These are phyloP conservation scores for Trissoscelio sp. DNA, from an alignment of 2,888 invertebrate genomes.

Conservation along the genomic window DNA sequence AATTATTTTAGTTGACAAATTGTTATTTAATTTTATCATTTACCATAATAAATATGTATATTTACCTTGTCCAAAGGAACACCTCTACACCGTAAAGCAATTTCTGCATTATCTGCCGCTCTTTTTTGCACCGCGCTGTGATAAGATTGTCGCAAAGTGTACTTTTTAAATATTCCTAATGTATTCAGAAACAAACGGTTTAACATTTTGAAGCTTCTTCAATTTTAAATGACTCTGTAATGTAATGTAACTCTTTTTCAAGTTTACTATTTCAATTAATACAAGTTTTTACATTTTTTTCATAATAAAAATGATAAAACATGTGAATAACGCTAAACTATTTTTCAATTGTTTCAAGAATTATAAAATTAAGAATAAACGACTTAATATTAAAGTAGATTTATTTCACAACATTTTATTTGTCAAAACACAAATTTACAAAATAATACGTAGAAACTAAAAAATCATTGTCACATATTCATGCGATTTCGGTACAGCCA, in stretches of 20 bases:
- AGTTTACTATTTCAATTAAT: background rate
- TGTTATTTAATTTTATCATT: no score
- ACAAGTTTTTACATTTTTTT: background rate
- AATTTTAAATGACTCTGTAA: no score
- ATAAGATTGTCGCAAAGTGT: background rate
- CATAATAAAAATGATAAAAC: background rate
- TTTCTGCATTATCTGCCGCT: background rate
- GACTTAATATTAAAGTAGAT: background rate
- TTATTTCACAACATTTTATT: background rate
- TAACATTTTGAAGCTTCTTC: background rate
- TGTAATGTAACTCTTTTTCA: no score
- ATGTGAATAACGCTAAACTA: background rate
- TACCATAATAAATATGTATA: no score
- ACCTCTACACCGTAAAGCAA: background rate
- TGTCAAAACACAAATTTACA: background rate
- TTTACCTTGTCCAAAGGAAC: background rate
- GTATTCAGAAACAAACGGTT: background rate
- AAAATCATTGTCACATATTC: background rate
- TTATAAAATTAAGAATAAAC: background rate
- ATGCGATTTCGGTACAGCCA: background rate
- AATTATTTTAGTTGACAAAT: no score
- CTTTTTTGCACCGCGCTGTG: background rate
- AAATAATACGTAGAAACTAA: background rate
- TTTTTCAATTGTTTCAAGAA: background rate
- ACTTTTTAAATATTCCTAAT: background rate